Evolutionary conservation across 92 coral and sea anemone species (phyloP), one percentile per base, ranked within the genome.

Genomic region (Desmophyllum pertusum): DNA sequence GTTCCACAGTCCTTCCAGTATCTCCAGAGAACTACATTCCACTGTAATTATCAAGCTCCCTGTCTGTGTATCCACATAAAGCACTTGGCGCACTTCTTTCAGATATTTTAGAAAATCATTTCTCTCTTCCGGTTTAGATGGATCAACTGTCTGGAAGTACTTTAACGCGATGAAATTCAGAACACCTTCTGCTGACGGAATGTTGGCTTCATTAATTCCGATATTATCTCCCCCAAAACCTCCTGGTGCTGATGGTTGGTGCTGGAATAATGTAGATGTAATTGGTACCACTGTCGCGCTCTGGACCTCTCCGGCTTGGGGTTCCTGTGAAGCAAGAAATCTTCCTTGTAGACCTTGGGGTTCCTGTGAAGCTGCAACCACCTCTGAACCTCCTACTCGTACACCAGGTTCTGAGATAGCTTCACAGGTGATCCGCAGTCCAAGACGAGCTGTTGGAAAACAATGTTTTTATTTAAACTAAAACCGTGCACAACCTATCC

Each of bases 391-490:
- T n/a, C n/a, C n/a, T n/a, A n/a, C n/a, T n/a, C n/a, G n/a, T n/a
- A n/a, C n/a, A n/a, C n/a, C n/a, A 36, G 72, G 72, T 15, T 23
- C 72, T 67, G 25, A 14, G 45, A 67, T 14, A 10, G 45, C 1
- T 43, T 67, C 72, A 19, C 40, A 33, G 36, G 35, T 37, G 39
- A 67, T 67, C 42, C 43, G 72, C 42, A 67, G 72, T 67, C 72
- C 43, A 67, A 67, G 27, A 18, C 42, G 72, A 33, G 42, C 72
- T 67, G 42, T 67, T 4, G 72, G 39, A 2, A 67, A 36, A 55
- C 29, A 23, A 55, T n/a, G n/a, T n/a, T n/a, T n/a, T n/a, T n/a
- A n/a, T n/a, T n/a, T n/a, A n/a, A n/a, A n/a, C n/a, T n/a, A n/a
- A n/a, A n/a, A n/a, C n/a, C n/a, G n/a, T n/a, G n/a, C n/a, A n/a